Conservation (phyloP, 1,140 invertebrate species). For the Micrasema minimum region DNA sequence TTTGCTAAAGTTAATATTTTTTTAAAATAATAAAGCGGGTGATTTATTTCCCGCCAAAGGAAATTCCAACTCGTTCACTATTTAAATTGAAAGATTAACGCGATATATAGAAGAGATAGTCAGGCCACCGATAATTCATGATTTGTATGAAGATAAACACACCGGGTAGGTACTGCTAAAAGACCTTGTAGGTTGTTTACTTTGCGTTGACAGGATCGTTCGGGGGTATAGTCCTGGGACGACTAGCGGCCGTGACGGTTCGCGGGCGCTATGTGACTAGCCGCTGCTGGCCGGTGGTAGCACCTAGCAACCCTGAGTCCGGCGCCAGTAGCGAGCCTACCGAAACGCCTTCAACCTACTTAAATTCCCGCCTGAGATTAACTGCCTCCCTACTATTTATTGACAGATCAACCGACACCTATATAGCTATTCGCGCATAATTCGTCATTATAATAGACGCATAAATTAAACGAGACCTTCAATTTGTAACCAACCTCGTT, state of each 20-base stretch:
- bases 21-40: background rate
- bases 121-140: background rate
- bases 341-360: conserved; percentile 37
- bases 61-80: conserved; percentile 4
- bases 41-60: conserved; percentile 32
- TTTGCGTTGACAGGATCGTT: background rate
- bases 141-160: background rate
- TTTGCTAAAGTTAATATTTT: conserved; percentile 10
- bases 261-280: conserved; percentile 26
- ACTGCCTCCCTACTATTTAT: conserved; percentile 21
- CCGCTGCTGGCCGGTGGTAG: background rate
- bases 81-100: background rate
- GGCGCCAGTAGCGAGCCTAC: background rate
- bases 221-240: background rate
- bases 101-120: conserved; percentile 5
- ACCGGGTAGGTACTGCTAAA: background rate
- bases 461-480: no score
- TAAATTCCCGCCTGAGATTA: conserved; percentile 21
- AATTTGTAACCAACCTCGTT: no score
- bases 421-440: background rate
- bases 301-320: background rate
- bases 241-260: conserved; percentile 24
- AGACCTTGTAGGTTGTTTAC: conserved; percentile 33
- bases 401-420: conserved; percentile 27
- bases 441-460: background rate